These are phyloP conservation scores for Drosophila sucinea DNA, from an alignment of 1,140 invertebrate genomes.

Conservation along the genomic window DNA sequence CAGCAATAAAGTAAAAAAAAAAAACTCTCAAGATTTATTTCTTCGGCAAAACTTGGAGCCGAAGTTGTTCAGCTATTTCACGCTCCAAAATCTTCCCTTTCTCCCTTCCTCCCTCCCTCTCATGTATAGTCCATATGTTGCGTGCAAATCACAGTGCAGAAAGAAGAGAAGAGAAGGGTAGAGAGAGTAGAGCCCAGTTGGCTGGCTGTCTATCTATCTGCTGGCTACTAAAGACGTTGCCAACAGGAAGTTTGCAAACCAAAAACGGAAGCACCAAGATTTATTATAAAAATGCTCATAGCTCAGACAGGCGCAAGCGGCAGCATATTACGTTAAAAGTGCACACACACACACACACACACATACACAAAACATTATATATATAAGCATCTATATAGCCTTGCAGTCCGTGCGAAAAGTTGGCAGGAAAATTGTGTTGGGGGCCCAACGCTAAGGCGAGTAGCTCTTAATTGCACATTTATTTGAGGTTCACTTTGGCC, in stretches of 20 bases:
- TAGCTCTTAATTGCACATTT: slow-evolving; percentile 82
- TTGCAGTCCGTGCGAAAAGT: slow-evolving; percentile 53
- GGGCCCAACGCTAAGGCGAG: slow-evolving; percentile 73
- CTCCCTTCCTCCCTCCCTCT: too few species aligned
- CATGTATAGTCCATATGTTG: slow-evolving; percentile 69
- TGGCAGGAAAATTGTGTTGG: slow-evolving; percentile 71
- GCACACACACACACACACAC: slow-evolving; percentile 50
- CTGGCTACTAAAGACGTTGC: slow-evolving; percentile 70
- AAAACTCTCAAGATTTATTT: slow-evolving; percentile 77
- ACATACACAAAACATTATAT: slow-evolving; percentile 14
- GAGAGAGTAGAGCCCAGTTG: not conserved
- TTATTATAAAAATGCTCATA: slow-evolving; percentile 81
- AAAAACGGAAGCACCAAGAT: slow-evolving; percentile 78
- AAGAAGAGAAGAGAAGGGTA: not conserved
- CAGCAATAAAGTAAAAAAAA: slow-evolving; percentile 60
- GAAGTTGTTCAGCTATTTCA: slow-evolving; percentile 26
- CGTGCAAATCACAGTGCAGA: slow-evolving; percentile 73
- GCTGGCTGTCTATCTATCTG: not conserved
- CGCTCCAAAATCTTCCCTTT: not conserved
- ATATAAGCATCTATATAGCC: slow-evolving; percentile 43
- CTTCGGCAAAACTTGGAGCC: slow-evolving; percentile 47
- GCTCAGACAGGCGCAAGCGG: slow-evolving; percentile 71
- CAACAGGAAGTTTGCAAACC: slow-evolving; percentile 81
- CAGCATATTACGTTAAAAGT: slow-evolving; percentile 80
- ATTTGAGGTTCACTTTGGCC: slow-evolving; percentile 65